phyloP scores from a whole-genome alignment of 2,113 vertebrate species.

The Mormyrus lacerda region DNA sequence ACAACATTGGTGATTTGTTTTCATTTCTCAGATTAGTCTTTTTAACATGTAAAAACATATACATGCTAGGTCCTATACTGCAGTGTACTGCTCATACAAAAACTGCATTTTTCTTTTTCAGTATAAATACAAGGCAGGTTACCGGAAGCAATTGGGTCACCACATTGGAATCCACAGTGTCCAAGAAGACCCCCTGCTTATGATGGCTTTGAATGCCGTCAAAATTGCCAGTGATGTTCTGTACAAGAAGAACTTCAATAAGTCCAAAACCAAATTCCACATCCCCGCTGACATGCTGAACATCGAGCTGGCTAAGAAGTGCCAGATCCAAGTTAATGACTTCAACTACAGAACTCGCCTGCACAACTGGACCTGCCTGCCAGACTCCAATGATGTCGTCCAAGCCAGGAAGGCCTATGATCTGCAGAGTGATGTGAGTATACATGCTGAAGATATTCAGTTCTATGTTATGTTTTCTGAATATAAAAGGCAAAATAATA shows the following conservation, averaged over 20 bases:
- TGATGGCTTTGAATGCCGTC: conserved; percentile 72
- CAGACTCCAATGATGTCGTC: conserved; percentile 74
- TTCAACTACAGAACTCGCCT: conserved; percentile 70
- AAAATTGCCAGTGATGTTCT: conserved; percentile 80
- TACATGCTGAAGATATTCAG: not conserved
- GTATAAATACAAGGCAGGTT: conserved; percentile 81
- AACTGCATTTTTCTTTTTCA: conserved; percentile 22
- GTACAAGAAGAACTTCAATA: conserved; percentile 85
- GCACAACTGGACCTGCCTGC: conserved; percentile 80
- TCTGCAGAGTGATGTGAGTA: conserved; percentile 74
- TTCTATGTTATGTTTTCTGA: not conserved
- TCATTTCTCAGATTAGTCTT: not conserved
- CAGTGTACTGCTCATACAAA: not conserved
- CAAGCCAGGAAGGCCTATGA: conserved; percentile 77
- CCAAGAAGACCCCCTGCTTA: conserved; percentile 74
- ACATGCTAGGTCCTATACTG: not conserved
- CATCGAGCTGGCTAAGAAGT: conserved; percentile 76
- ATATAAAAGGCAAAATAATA: not conserved
- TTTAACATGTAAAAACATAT: not conserved
- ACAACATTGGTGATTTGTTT: not conserved
- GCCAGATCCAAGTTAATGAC: conserved; percentile 77
- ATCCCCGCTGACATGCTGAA: conserved; percentile 76
- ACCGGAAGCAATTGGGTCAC: conserved; percentile 84
- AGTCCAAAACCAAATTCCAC: conserved; percentile 75
- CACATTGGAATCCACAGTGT: conserved; percentile 73